Conservation (phyloP, 1,140 invertebrate species). For the Formica selysi region DNA sequence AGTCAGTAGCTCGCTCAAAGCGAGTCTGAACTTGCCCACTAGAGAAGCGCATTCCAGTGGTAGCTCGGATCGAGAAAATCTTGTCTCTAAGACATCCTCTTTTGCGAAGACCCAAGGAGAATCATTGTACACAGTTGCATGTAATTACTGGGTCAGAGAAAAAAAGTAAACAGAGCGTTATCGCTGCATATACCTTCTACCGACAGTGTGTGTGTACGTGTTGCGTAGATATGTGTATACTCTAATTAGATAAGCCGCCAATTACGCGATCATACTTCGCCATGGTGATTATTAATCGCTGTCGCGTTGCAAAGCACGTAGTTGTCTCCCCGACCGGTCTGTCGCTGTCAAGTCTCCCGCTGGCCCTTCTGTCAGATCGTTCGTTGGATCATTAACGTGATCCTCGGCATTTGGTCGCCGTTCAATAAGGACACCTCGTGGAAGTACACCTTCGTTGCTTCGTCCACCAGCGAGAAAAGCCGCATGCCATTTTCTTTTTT, state of each 20-base stretch:
- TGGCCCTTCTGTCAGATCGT: background rate
- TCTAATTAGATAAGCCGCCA: constrained; percentile 80
- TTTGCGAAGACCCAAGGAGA: background rate
- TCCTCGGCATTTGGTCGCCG: background rate
- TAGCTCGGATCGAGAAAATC: background rate
- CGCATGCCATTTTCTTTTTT: constrained; percentile 10
- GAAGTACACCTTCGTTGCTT: background rate
- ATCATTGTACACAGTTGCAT: background rate
- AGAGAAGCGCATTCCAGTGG: background rate
- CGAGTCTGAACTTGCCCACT: background rate
- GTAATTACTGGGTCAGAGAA: background rate
- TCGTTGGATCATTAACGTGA: background rate
- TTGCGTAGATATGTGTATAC: background rate
- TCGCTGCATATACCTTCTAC: constrained; percentile 2
- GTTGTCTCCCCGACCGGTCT: background rate
- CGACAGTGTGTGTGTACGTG: constrained; percentile 3
- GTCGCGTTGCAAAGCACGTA: background rate
- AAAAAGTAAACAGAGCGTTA: constrained; percentile 75
- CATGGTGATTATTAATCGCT: constrained; percentile 79
- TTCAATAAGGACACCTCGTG: background rate
- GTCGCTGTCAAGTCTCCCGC: background rate
- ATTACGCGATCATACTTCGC: constrained; percentile 83
- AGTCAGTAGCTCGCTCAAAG: constrained; percentile 2
- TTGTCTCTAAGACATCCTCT: background rate
- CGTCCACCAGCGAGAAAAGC: constrained; percentile 22